A percentile compares a stretch with the other conserved stretches of the same genome.
Evolutionary conservation across 2,888 invertebrate genomes (phyloP).

Genomic region (Andrena chrysosceles): DNA sequence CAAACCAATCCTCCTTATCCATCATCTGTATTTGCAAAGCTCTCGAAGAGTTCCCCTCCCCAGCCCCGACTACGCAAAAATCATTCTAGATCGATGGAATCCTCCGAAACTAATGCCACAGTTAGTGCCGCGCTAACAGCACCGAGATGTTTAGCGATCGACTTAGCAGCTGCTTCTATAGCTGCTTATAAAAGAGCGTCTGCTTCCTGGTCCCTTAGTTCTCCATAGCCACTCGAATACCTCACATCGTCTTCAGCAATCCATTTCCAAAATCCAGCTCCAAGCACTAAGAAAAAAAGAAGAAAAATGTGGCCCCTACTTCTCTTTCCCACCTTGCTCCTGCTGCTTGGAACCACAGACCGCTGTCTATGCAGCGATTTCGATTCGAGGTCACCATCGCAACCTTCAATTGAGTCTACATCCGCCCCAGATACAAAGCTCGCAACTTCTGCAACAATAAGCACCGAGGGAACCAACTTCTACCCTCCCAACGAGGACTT

Average conservation of each 20-base stretch:
- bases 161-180: slow-evolving; percentile 52
- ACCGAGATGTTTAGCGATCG: slow-evolving; percentile 61
- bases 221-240: slow-evolving; percentile 19
- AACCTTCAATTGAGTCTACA: background rate
- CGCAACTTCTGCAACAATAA: too few species aligned
- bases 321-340: slow-evolving; percentile 12
- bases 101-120: slow-evolving; percentile 28
- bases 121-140: slow-evolving; percentile 60
- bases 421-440: background rate
- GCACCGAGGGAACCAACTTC: background rate
- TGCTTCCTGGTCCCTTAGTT: slow-evolving; percentile 45
- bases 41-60: too few species aligned
- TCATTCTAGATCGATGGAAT: slow-evolving; percentile 10
- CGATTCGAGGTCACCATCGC: background rate
- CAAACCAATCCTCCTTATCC: too few species aligned
- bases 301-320: background rate
- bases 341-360: background rate
- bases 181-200: slow-evolving; percentile 62
- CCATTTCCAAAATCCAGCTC: background rate
- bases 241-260: background rate
- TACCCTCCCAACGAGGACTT: background rate
- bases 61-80: background rate
- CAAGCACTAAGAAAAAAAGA: background rate
- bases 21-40: too few species aligned
- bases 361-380: background rate